These are phyloP conservation scores for Poecilobothrus nobilitatus DNA, from an alignment of 2,888 invertebrate genomes.

Conservation along the genomic window DNA sequence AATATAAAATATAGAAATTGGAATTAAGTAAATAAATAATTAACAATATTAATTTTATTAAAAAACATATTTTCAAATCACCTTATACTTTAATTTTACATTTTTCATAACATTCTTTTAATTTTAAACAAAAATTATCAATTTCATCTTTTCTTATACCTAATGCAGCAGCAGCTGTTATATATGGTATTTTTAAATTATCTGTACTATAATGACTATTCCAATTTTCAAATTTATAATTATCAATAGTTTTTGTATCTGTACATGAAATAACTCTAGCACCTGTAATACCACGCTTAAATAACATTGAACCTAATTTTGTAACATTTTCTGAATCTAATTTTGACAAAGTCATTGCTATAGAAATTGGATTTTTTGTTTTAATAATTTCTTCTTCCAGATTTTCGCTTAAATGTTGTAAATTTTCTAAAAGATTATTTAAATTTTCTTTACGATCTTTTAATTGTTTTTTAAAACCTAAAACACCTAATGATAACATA, in stretches of 20 bases:
- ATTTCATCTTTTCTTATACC: conserved; percentile 59
- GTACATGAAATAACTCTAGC: conserved; percentile 53
- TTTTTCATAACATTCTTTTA: conserved; percentile 52
- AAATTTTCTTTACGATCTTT: conserved; percentile 53
- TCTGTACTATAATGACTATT: conserved; percentile 53
- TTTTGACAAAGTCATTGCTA: conserved; percentile 46
- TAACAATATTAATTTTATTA: no score
- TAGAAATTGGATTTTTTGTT: conserved; percentile 62
- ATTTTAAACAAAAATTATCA: conserved; percentile 56
- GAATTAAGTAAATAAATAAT: no score
- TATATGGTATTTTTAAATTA: conserved; percentile 46
- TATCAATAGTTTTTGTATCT: conserved; percentile 49
- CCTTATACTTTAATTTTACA: not conserved
- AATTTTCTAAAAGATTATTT: conserved; percentile 50
- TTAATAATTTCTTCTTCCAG: conserved; percentile 53
- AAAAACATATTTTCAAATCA: no score
- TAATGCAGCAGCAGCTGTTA: conserved; percentile 65
- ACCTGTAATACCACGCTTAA: conserved; percentile 63
- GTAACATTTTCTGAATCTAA: conserved; percentile 38
- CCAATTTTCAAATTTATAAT: conserved; percentile 55
- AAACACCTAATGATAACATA: conserved; percentile 57
- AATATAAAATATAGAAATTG: no score
- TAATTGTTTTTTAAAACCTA: conserved; percentile 54
- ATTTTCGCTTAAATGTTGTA: conserved; percentile 49
- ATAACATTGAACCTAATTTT: conserved; percentile 63